Conservation (phyloP, 2,797 vertebrate species). For the Rhyacichthys aspro region DNA sequence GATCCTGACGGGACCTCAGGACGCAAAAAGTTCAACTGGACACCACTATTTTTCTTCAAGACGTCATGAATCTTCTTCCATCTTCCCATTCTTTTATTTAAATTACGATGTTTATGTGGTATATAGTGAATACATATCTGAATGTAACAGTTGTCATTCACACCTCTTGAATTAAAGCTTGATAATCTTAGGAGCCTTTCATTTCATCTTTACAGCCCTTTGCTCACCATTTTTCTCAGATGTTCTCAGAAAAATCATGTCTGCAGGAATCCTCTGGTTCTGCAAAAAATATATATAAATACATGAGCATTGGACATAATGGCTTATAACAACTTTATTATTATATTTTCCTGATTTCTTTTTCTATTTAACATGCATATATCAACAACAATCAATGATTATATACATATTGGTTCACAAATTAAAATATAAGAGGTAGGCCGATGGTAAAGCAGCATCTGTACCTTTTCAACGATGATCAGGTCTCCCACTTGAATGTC, state of each 20-base stretch:
- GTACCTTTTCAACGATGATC: constrained; percentile 98
- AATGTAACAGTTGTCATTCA: too few relatives aligned
- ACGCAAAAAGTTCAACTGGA: constrained; percentile 23
- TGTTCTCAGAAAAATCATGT: constrained; percentile 97
- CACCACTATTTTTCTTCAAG: neutral
- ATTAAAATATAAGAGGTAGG: too few relatives aligned
- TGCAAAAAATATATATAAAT: constrained; percentile 57
- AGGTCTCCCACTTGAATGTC: constrained; percentile 99
- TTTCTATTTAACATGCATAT: too few relatives aligned
- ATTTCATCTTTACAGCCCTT: neutral
- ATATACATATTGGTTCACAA: too few relatives aligned
- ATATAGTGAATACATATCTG: neutral
- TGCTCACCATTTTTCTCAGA: constrained; percentile 94
- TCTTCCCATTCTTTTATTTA: too few relatives aligned
- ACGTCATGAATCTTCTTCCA: too few relatives aligned
- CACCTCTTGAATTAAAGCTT: too few relatives aligned
- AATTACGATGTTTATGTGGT: too few relatives aligned
- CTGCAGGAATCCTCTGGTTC: constrained; percentile 98
- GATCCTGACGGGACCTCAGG: constrained; percentile 21
- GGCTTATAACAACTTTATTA: constrained; percentile 11
- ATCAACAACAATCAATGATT: too few relatives aligned
- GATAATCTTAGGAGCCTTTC: too few relatives aligned
- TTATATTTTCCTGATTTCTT: too few relatives aligned
- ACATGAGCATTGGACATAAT: constrained; percentile 31
- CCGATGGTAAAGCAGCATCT: constrained; percentile 8